These are phyloP conservation scores for Pyrgilauda ruficollis DNA, from an alignment of 2,113 vertebrate genomes.

Conservation along the genomic window DNA sequence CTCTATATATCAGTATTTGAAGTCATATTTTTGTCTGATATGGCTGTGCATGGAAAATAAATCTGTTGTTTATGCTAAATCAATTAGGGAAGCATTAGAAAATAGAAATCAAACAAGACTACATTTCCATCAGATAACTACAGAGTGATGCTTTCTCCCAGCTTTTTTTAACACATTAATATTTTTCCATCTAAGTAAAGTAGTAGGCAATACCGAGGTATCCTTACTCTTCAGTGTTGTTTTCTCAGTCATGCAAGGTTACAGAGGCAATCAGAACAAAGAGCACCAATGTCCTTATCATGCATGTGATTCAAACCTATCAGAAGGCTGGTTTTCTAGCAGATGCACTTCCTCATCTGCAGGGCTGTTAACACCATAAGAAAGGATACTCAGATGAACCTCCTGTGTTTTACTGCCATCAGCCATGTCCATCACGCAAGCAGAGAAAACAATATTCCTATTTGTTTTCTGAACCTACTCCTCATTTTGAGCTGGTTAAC, in stretches of 20 bases:
- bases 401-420: not conserved
- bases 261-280: not conserved
- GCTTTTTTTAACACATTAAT: not conserved
- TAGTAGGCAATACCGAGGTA: accelerated
- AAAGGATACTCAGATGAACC: not conserved
- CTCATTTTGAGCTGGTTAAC: not conserved
- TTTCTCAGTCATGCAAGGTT: not conserved
- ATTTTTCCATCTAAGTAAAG: not conserved
- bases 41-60: not conserved
- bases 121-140: not conserved
- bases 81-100: not conserved
- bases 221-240: not conserved
- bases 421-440: not conserved
- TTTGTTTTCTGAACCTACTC: not conserved
- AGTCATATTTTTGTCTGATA: not conserved
- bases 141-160: not conserved
- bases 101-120: not conserved
- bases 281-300: not conserved
- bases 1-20: not conserved
- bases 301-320: not conserved
- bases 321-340: not conserved
- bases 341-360: not conserved
- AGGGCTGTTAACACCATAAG: not conserved
- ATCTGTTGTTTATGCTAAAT: not conserved
- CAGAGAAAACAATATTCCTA: not conserved